Evolutionary conservation across 1,140 invertebrate species (phyloP), one percentile per base, ranked within the genome.

Genomic region (Oryctes rhinoceros): DNA sequence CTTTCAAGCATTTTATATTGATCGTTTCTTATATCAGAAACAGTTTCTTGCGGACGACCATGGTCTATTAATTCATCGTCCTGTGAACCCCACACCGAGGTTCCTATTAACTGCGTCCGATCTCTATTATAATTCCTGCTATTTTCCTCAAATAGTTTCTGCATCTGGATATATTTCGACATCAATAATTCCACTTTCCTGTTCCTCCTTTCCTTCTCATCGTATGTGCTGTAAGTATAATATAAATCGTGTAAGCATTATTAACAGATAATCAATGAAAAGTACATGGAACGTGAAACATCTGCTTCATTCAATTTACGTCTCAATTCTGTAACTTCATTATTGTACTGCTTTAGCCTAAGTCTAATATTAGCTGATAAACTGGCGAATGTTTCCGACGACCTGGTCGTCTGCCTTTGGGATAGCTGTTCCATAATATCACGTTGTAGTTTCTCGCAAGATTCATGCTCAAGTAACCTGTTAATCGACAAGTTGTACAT

Each of bases 401-500:
- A 87, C 83, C 88, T 89, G 35, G 88, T 83, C 79, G 88, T 87
- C 83, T 91, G 89, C 49, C 92, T 88, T 35, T 88, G 81, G 1
- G 90, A 90, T 0, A 94, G 80, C 81, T 92, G 89, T 81, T 91
- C 90, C 86, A 92, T 90, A 62, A 94, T 91, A 81, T 92, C 90
- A 79, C 92, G 89, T 80, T 90, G 90, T 3, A 93, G 83, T 77
- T 90, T 90, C 84, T 93, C 91, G 83, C 92, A 94, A 0, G 91
- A 89, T 81, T 93, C 92, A 86, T 93, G 89, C 83, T 93, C 92
- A 0, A 88, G 84, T 4, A 93, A 86, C 93, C 93, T 93, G 65
- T 71, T 71, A 44, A 44, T 1, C 5, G 24, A 6, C 78, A 79
- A 85, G 78, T 78, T 35, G 80, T 81, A 79, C 82, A 82, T 67